Evolutionary conservation across 2,797 vertebrate genomes (phyloP).

Genomic region (Anniella stebbinsi): DNA sequence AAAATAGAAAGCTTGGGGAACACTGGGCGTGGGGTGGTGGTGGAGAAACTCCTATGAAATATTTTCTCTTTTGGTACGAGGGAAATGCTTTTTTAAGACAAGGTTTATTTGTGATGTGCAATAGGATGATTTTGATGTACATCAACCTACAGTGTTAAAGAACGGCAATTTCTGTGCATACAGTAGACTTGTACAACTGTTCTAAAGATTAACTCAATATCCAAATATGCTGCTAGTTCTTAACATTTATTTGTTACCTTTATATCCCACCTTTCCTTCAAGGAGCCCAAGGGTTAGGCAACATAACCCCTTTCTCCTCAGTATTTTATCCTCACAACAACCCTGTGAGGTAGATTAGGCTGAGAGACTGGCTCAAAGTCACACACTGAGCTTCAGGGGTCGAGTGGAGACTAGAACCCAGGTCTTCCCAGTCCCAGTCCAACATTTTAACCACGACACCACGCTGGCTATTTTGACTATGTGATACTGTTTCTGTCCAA

Average conservation of each 20-base stretch:
- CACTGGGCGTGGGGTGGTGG: background rate
- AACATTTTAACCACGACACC: no score
- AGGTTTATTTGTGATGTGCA: background rate
- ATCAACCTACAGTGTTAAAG: background rate
- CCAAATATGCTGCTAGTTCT: background rate
- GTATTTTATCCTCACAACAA: no score
- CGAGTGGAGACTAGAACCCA: no score
- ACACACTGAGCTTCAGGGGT: no score
- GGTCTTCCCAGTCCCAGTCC: no score
- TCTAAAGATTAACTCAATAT: background rate
- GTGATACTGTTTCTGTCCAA: background rate
- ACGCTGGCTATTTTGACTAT: background rate
- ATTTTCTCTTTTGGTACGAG: background rate
- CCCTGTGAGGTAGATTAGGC: no score
- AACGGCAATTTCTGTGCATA: background rate
- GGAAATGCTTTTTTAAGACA: background rate
- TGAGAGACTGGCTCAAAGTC: no score
- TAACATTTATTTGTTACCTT: background rate
- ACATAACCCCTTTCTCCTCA: no score
- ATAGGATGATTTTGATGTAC: background rate
- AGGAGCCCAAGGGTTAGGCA: no score
- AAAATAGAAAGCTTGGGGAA: background rate
- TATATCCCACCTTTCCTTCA: no score
- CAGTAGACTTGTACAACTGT: background rate
- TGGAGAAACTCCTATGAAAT: background rate